Evolutionary conservation across 2,888 invertebrate species (phyloP).

Genomic region (Azorinus chamasolen): DNA sequence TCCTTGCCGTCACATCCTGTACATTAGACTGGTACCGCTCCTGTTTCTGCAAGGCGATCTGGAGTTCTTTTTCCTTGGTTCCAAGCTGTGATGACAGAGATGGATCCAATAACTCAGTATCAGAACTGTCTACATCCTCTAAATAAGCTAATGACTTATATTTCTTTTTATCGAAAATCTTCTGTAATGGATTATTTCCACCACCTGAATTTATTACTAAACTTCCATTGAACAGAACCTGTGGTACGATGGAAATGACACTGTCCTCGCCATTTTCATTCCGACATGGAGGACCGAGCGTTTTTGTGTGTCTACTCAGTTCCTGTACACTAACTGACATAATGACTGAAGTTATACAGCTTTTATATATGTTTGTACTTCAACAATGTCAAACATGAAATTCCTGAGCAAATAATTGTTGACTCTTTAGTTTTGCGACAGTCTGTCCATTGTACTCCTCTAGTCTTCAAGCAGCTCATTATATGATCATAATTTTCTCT

Average conservation of each 20-base stretch:
- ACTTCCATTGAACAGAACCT: too few species aligned
- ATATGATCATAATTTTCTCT: conserved; percentile 32
- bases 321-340: conserved; percentile 48
- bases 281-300: conserved; percentile 35
- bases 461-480: conserved; percentile 1
- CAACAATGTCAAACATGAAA: conserved; percentile 54
- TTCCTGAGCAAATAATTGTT: conserved; percentile 61
- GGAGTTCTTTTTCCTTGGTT: conserved; percentile 77
- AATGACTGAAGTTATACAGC: conserved; percentile 1
- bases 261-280: background rate
- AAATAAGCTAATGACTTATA: background rate
- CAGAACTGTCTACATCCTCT: conserved; percentile 1
- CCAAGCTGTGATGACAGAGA: conserved; percentile 70
- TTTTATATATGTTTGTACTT: conserved; percentile 46
- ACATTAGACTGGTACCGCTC: conserved; percentile 92
- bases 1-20: conserved; percentile 93
- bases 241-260: too few species aligned
- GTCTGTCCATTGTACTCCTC: conserved; percentile 5
- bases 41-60: conserved; percentile 78
- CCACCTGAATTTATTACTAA: too few species aligned
- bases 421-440: conserved; percentile 13
- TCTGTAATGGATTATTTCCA: too few species aligned
- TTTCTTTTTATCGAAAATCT: too few species aligned
- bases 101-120: conserved; percentile 2
- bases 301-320: conserved; percentile 52